These are phyloP conservation scores for Cryptotis parvus DNA, from an alignment of 2,113 vertebrate species.

Conservation along the genomic window DNA sequence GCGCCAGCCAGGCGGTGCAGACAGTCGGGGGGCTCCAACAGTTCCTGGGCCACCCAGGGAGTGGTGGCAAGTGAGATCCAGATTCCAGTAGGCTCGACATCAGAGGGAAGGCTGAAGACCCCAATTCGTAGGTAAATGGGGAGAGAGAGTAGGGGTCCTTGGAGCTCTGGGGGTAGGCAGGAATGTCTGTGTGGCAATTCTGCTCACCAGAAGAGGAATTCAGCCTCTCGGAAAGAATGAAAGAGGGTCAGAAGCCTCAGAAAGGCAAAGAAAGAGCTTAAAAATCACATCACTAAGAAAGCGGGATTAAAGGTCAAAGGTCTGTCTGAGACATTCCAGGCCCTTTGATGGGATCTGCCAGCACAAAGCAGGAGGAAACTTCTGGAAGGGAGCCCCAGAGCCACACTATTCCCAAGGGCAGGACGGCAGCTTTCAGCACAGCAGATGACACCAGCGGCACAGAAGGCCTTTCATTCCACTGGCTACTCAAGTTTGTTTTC, in stretches of 20 bases:
- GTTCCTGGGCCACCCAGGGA: neutral
- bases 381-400: neutral
- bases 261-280: slow-evolving; percentile 32
- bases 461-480: too few species aligned
- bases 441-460: neutral
- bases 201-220: neutral
- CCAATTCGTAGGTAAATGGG: neutral
- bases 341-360: slow-evolving; percentile 32
- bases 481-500: neutral
- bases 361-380: neutral
- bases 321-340: slow-evolving; percentile 40
- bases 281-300: neutral
- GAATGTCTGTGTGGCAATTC: neutral
- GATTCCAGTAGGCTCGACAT: neutral
- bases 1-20: neutral
- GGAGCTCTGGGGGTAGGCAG: neutral
- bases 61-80: too few species aligned
- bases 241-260: neutral
- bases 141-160: rapidly evolving
- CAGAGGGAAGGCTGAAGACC: neutral
- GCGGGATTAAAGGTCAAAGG: slow-evolving; percentile 64
- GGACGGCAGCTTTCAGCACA: neutral
- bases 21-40: neutral
- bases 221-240: neutral
- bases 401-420: slow-evolving; percentile 11